Percentiles rank a stretch among this genome's conserved stretches.
These are phyloP conservation scores for Lota lota DNA, from an alignment of 2,113 vertebrate genomes.

Conservation along the genomic window DNA sequence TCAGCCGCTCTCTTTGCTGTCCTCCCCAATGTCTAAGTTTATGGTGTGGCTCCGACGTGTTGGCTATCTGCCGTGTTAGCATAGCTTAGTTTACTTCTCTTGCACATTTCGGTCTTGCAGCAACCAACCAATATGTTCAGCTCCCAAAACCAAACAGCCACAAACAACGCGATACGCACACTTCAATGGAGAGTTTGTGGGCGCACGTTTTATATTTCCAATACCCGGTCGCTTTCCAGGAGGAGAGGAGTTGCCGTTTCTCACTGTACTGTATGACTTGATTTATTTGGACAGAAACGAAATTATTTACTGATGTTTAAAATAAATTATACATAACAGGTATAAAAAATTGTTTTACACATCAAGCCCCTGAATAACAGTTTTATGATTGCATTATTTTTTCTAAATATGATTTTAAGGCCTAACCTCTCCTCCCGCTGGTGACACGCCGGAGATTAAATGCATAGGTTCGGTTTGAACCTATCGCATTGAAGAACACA, in stretches of 20 bases:
- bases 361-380: too few species aligned
- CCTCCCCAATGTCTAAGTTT: constrained; percentile 1
- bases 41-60: constrained; percentile 16
- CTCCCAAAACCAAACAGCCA: not conserved
- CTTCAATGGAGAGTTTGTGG: not conserved
- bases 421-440: too few species aligned
- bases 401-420: too few species aligned
- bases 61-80: constrained; percentile 45
- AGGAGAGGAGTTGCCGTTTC: not conserved
- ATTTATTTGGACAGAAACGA: too few species aligned
- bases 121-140: not conserved
- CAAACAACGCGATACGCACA: constrained; percentile 54
- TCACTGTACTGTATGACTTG: too few species aligned
- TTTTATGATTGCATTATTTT: too few species aligned
- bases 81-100: constrained; percentile 50
- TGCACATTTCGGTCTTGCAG: constrained; percentile 20
- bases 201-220: constrained; percentile 13
- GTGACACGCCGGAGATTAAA: too few species aligned
- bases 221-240: not conserved
- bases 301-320: too few species aligned
- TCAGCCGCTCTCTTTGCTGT: constrained; percentile 21
- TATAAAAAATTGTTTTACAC: too few species aligned
- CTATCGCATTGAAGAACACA: too few species aligned
- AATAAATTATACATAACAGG: too few species aligned
- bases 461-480: too few species aligned